phyloP scores from a whole-genome alignment of 2,113 vertebrate genomes.

The Salvelinus alpinus region DNA sequence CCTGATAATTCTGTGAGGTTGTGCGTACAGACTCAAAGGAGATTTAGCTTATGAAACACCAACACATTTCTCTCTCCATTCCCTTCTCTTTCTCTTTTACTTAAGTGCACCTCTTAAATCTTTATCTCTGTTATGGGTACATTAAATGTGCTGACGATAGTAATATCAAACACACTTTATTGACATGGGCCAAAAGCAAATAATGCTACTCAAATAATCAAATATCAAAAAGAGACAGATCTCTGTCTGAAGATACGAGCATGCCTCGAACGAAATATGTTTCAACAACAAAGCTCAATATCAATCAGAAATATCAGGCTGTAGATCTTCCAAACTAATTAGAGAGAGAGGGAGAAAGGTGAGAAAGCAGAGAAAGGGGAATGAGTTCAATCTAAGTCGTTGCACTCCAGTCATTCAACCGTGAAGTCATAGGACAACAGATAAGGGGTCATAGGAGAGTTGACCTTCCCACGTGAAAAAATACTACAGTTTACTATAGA shows the following conservation, averaged over 20 bases:
- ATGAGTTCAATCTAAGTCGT: background rate
- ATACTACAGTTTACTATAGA: no score
- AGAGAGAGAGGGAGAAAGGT: background rate
- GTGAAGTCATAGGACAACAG: constrained; percentile 2
- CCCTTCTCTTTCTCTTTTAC: constrained; percentile 1
- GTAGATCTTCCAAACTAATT: background rate
- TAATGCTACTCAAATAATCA: constrained; percentile 30
- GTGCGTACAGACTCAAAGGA: background rate
- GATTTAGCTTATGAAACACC: constrained; percentile 1
- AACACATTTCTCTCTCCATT: background rate
- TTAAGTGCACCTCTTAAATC: constrained; percentile 1
- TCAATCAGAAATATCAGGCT: background rate
- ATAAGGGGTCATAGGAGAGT: constrained; percentile 27
- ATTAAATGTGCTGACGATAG: constrained; percentile 30
- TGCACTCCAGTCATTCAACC: constrained; percentile 10
- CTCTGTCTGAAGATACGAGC: background rate
- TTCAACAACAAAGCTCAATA: background rate
- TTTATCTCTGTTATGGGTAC: constrained; percentile 33
- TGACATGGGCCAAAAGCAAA: constrained; percentile 49
- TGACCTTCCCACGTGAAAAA: background rate
- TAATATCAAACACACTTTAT: constrained; percentile 37
- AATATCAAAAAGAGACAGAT: background rate
- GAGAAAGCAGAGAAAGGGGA: background rate
- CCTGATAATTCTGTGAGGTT: constrained; percentile 29
- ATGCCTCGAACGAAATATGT: background rate